Conservation (phyloP, 2,797 vertebrate species). For the Craterocephalus amniculus region DNA sequence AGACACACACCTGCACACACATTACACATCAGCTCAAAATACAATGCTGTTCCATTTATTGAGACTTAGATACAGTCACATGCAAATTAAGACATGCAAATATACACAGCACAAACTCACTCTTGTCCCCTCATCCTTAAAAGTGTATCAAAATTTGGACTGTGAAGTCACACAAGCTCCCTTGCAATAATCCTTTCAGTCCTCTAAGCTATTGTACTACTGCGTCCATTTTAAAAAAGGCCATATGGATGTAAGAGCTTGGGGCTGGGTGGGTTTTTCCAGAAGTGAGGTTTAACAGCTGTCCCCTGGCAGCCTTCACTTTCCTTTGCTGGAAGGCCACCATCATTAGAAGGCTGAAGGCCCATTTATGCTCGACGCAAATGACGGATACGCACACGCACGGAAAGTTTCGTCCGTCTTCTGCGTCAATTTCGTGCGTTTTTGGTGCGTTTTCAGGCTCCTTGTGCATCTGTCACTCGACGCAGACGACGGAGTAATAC, state of each 20-base stretch:
- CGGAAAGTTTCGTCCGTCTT: no score
- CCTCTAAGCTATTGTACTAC: background rate
- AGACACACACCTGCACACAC: slow-evolving; percentile 35
- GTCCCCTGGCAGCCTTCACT: slow-evolving; percentile 33
- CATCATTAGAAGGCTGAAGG: slow-evolving; percentile 54
- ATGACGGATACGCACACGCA: no score
- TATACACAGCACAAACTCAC: slow-evolving; percentile 9
- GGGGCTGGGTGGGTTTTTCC: slow-evolving; percentile 23
- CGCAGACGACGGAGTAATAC: no score
- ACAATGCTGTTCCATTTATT: slow-evolving; percentile 60
- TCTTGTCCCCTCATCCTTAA: slow-evolving; percentile 33
- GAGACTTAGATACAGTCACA: slow-evolving; percentile 1
- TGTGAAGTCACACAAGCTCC: slow-evolving; percentile 39
- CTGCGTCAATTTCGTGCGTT: no score
- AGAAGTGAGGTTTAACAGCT: slow-evolving; percentile 40
- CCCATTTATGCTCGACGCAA: no score
- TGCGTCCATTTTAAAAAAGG: slow-evolving; percentile 39
- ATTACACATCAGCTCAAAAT: slow-evolving; percentile 20
- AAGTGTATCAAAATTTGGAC: slow-evolving; percentile 54
- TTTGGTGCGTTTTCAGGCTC: no score
- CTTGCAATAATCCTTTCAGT: slow-evolving; percentile 22
- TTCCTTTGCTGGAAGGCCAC: slow-evolving; percentile 35
- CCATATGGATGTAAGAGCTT: slow-evolving; percentile 35
- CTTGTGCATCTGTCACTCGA: no score
- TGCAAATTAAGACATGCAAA: slow-evolving; percentile 23